These are phyloP conservation scores for Ophioninae sp. DNA, from an alignment of 2,888 invertebrate genomes.

Conservation along the genomic window DNA sequence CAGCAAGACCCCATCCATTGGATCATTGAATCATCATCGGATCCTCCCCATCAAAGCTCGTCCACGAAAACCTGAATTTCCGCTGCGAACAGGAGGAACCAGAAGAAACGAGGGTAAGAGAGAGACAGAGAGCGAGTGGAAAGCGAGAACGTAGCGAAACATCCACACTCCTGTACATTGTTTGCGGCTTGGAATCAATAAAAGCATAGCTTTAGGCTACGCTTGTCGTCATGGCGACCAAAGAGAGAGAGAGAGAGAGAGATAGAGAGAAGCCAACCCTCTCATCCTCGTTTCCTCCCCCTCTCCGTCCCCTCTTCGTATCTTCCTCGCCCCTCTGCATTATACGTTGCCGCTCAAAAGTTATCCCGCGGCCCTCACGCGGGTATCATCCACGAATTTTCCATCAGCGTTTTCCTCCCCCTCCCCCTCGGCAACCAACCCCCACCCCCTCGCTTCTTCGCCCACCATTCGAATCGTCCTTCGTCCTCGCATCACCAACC, in stretches of 20 bases:
- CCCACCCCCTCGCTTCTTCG: too few species aligned
- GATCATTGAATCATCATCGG: too few species aligned
- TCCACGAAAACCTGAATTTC: constrained; percentile 30
- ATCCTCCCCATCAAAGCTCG: constrained; percentile 15
- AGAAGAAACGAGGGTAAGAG: constrained; percentile 27
- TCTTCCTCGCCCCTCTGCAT: constrained; percentile 44
- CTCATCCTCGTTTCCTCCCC: constrained; percentile 29
- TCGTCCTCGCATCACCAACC: not conserved
- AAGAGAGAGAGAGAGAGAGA: constrained; percentile 69
- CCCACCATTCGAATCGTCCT: too few species aligned
- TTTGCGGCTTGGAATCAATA: constrained; percentile 81
- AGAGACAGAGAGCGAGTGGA: constrained; percentile 62
- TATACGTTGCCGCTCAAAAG: constrained; percentile 72
- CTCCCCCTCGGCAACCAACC: not conserved
- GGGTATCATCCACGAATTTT: constrained; percentile 72
- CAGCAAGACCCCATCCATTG: too few species aligned
- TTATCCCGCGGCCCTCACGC: constrained; percentile 59
- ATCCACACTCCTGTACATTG: constrained; percentile 81
- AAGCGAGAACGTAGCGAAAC: constrained; percentile 79
- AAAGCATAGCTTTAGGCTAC: constrained; percentile 81
- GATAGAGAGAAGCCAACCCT: constrained; percentile 62
- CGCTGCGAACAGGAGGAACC: constrained; percentile 23
- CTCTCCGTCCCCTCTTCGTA: constrained; percentile 10
- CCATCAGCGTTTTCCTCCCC: constrained; percentile 54
- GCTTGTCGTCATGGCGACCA: constrained; percentile 78